Conservation (phyloP, 2,888 invertebrate species). For the Heteromurus nitidus region DNA sequence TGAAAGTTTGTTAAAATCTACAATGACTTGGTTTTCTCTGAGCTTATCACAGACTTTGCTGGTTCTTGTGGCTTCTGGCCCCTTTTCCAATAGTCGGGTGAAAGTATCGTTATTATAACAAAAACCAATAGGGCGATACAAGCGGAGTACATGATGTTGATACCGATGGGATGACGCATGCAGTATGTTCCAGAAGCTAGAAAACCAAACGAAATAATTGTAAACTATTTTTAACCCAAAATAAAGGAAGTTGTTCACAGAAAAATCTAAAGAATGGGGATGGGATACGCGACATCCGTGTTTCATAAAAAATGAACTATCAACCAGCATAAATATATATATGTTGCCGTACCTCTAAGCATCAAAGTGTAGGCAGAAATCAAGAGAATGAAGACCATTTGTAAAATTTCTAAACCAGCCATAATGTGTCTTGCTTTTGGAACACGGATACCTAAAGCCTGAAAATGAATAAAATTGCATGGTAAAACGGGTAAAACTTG, state of each 20-base stretch:
- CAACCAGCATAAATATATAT: no score
- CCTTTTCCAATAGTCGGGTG: constrained; percentile 41
- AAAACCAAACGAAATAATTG: not conserved
- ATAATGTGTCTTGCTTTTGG: constrained; percentile 46
- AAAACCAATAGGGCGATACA: not conserved
- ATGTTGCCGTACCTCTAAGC: constrained; percentile 33
- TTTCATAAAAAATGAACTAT: not conserved
- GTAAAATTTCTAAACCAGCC: constrained; percentile 28
- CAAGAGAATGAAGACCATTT: constrained; percentile 26
- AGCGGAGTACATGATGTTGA: not conserved
- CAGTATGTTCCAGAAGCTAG: constrained; percentile 32
- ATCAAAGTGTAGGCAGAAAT: constrained; percentile 30
- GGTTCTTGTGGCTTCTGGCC: no score
- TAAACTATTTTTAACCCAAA: not conserved
- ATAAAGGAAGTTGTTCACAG: no score
- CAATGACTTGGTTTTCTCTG: no score
- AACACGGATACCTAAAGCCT: constrained; percentile 24
- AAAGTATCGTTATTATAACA: constrained; percentile 16
- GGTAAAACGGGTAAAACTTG: no score
- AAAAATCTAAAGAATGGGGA: no score
- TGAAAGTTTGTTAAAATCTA: no score
- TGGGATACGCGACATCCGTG: no score
- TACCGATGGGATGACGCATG: constrained; percentile 28
- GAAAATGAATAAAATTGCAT: not conserved
- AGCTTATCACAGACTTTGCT: no score